phyloP scores from a whole-genome alignment of 2,797 vertebrate genomes.

The Lagocephalus sceleratus region DNA sequence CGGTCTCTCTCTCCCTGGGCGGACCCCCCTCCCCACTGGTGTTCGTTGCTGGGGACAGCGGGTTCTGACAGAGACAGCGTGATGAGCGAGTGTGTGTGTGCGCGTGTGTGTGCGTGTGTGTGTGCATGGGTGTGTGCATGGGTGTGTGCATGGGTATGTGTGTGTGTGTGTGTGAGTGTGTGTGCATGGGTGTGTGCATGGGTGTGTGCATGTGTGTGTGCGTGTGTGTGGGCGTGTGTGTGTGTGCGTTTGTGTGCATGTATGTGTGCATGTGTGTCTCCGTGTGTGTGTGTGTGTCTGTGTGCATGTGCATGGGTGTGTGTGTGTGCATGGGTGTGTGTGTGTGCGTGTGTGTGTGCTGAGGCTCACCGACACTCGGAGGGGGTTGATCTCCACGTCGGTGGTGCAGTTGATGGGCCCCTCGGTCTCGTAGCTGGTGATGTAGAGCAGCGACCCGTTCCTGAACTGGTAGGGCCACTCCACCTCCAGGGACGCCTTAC shows the following conservation, averaged over 20 bases:
- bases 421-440: slow-evolving; percentile 85
- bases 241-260: too few relatives aligned
- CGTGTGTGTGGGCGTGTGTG: too few relatives aligned
- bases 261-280: too few relatives aligned
- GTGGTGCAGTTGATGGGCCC: slow-evolving; percentile 94
- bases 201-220: too few relatives aligned
- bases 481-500: slow-evolving; percentile 86
- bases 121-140: too few relatives aligned
- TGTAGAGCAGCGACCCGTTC: slow-evolving; percentile 86
- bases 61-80: slow-evolving; percentile 59
- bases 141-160: too few relatives aligned
- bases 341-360: background rate
- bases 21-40: slow-evolving; percentile 42
- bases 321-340: background rate
- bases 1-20: slow-evolving; percentile 64
- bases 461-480: slow-evolving; percentile 85
- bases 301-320: too few relatives aligned
- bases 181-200: too few relatives aligned
- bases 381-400: slow-evolving; percentile 85
- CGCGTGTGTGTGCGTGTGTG: too few relatives aligned
- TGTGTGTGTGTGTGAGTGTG: too few relatives aligned
- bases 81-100: too few relatives aligned
- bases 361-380: slow-evolving; percentile 84
- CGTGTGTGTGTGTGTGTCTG: too few relatives aligned
- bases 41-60: slow-evolving; percentile 71